Conservation (phyloP, 2,797 vertebrate genomes). For the Gila robusta region DNA sequence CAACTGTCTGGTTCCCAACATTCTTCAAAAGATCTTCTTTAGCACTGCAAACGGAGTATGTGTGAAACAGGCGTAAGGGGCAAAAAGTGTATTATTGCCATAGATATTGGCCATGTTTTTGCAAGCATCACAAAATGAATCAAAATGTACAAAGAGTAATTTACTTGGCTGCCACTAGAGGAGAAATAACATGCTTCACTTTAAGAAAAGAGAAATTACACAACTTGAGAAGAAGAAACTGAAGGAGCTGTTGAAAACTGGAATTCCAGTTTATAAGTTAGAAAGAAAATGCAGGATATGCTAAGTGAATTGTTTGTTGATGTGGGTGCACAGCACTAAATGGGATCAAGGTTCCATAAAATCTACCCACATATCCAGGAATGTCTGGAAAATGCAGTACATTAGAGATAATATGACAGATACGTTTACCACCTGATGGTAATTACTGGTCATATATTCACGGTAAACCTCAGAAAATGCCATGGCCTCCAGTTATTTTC, state of each 20-base stretch:
- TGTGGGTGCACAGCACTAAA: conserved; percentile 40
- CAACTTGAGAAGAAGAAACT: neutral
- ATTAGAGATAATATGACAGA: conserved; percentile 51
- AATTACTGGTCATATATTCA: conserved; percentile 48
- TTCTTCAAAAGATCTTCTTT: no score
- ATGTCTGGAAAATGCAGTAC: conserved; percentile 46
- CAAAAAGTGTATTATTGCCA: neutral
- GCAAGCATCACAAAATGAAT: neutral
- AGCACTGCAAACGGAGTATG: no score
- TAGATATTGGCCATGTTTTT: neutral
- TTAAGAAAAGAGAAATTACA: neutral
- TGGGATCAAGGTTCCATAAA: conserved; percentile 31
- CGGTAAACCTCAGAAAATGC: conserved; percentile 40
- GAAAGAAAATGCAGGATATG: neutral
- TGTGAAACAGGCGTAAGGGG: neutral
- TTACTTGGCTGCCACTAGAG: neutral
- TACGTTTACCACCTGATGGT: conserved; percentile 39
- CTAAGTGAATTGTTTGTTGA: conserved; percentile 26
- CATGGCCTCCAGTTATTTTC: conserved; percentile 46
- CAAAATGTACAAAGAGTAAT: neutral
- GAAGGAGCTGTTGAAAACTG: neutral
- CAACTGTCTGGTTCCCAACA: no score
- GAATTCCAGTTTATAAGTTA: neutral
- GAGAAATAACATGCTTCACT: neutral
- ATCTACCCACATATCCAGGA: conserved; percentile 26